These are phyloP conservation scores for Pseudanteris insignis DNA, from an alignment of 2,888 invertebrate genomes.

Conservation along the genomic window DNA sequence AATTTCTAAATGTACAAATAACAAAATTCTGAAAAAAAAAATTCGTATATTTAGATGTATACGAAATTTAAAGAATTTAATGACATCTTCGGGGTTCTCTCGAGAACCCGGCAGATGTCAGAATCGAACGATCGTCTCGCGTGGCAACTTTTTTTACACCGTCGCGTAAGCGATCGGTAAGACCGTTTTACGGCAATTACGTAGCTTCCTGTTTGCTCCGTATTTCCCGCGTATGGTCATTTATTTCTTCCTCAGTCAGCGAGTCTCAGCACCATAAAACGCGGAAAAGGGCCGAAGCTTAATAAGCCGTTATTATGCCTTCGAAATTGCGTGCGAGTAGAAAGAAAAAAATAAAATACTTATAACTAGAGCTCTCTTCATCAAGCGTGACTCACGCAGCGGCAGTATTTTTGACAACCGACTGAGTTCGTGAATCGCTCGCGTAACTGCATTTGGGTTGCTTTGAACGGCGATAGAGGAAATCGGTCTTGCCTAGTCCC, in stretches of 20 bases:
- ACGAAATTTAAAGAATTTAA: no score
- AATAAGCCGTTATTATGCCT: slow-evolving; percentile 31
- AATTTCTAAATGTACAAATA: no score
- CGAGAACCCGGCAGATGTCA: no score
- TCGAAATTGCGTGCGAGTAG: slow-evolving; percentile 23
- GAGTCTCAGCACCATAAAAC: slow-evolving; percentile 17
- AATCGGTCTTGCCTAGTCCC: slow-evolving; percentile 54
- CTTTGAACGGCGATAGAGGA: slow-evolving; percentile 62
- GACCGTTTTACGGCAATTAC: slow-evolving; percentile 32
- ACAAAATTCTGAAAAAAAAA: no score
- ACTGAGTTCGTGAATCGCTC: no score
- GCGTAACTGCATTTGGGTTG: slow-evolving; percentile 26
- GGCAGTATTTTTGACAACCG: no score
- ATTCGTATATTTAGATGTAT: no score
- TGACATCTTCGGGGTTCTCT: no score
- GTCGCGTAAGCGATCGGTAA: slow-evolving; percentile 16
- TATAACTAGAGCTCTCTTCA: slow-evolving; percentile 30
- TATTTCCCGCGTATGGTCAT: slow-evolving; percentile 27
- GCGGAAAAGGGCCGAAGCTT: slow-evolving; percentile 18
- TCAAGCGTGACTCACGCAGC: no score
- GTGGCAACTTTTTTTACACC: slow-evolving; percentile 5
- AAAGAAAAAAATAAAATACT: no score
- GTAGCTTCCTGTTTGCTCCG: slow-evolving; percentile 22
- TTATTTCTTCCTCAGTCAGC: slow-evolving; percentile 32
- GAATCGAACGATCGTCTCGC: not conserved